These are phyloP conservation scores for Tachypleus tridentatus DNA, from an alignment of 1,140 invertebrate genomes.

Conservation along the genomic window DNA sequence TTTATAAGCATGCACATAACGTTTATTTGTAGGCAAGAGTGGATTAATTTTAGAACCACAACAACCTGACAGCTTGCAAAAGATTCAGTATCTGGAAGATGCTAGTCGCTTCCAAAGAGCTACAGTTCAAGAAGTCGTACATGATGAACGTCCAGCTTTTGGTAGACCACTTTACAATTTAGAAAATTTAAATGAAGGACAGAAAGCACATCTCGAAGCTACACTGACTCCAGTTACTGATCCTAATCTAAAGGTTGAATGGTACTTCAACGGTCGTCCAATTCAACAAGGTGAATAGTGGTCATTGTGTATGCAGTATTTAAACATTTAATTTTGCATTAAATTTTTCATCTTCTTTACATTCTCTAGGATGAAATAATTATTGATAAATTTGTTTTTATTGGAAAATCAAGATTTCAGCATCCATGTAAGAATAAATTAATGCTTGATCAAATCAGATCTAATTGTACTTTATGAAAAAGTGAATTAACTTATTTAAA, in stretches of 20 bases:
- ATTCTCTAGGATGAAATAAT: too few relatives aligned
- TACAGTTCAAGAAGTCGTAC: constrained; percentile 53
- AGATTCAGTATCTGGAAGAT: constrained; percentile 84
- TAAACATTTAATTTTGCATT: too few relatives aligned
- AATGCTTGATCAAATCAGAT: too few relatives aligned
- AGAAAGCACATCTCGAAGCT: constrained; percentile 86
- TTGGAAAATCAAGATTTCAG: too few relatives aligned
- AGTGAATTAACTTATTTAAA: too few relatives aligned
- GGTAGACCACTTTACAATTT: constrained; percentile 73
- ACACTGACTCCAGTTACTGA: constrained; percentile 89
- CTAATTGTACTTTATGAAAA: too few relatives aligned
- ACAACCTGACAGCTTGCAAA: constrained; percentile 82
- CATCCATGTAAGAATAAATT: too few relatives aligned
- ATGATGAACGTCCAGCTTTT: constrained; percentile 74
- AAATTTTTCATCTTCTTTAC: too few relatives aligned
- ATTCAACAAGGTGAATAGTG: constrained; percentile 54
- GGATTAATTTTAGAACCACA: constrained; percentile 86
- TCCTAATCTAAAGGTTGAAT: constrained; percentile 88
- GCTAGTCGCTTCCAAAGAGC: constrained; percentile 60
- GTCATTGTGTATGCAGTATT: too few relatives aligned
- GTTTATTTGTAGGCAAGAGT: constrained; percentile 49
- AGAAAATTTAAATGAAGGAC: constrained; percentile 65
- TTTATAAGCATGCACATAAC: too few relatives aligned
- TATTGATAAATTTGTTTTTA: too few relatives aligned
- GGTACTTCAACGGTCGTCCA: constrained; percentile 83